Percentiles rank a stretch among this genome's conserved stretches.
Conservation (phyloP, 1,140 invertebrate species). For the Zelostemma sp. region DNA sequence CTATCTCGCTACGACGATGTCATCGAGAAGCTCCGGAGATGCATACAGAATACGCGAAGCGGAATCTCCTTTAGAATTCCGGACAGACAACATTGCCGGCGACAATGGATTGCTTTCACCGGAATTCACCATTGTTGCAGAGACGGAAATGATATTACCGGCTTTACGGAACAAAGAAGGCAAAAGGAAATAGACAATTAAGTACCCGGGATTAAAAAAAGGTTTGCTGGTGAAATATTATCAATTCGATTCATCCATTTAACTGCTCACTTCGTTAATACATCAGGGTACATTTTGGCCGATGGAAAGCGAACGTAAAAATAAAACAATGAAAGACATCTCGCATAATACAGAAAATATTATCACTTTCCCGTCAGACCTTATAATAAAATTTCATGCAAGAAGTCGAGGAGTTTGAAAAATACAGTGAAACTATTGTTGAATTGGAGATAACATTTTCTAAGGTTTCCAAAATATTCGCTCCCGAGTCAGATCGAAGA, state of each 20-base stretch:
- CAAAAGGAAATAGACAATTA: conserved; percentile 49
- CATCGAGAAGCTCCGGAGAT: conserved; percentile 45
- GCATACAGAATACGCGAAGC: conserved; percentile 51
- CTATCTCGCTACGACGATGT: conserved; percentile 36
- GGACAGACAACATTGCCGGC: conserved; percentile 50
- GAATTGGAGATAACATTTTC: not conserved
- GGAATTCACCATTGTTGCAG: conserved; percentile 48
- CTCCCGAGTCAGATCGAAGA: conserved; percentile 28
- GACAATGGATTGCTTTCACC: conserved; percentile 56
- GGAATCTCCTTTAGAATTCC: conserved; percentile 59
- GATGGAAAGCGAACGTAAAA: too few species aligned
- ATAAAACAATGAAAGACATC: too few species aligned
- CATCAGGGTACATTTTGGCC: too few species aligned
- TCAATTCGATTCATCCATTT: too few species aligned
- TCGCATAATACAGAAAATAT: too few species aligned
- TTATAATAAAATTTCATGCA: too few species aligned
- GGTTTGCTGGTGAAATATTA: too few species aligned
- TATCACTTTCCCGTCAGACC: too few species aligned
- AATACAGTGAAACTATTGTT: not conserved
- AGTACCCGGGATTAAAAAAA: too few species aligned
- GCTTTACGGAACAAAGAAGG: conserved; percentile 41
- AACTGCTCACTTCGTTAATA: too few species aligned
- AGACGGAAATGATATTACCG: conserved; percentile 47
- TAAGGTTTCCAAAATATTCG: conserved; percentile 23
- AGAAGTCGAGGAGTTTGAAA: not conserved